Percentiles rank a stretch among this genome's conserved stretches.
Conservation (phyloP, 2,888 invertebrate genomes). For the Thysanoteuthis rhombus region DNA sequence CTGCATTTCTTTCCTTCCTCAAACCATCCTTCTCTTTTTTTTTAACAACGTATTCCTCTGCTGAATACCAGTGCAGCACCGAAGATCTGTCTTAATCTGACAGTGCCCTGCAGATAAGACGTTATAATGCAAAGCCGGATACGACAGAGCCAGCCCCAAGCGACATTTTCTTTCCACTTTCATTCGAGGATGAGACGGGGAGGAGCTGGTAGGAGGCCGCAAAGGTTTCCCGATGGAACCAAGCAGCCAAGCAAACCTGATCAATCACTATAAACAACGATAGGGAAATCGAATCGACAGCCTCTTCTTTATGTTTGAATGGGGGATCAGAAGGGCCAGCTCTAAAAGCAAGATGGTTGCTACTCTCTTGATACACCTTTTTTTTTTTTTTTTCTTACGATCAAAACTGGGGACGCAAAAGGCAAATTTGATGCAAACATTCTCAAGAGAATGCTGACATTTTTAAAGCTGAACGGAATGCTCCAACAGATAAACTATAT, state of each 20-base stretch:
- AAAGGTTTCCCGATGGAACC: not conserved
- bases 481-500: no score
- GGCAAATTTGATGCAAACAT: not conserved
- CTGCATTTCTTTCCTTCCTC: not conserved
- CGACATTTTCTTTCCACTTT: not conserved
- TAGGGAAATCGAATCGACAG: not conserved
- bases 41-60: not conserved
- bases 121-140: not conserved
- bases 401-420: not conserved
- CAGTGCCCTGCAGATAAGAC: slow-evolving; percentile 12
- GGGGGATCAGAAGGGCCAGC: not conserved
- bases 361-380: not conserved
- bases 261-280: not conserved
- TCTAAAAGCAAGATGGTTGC: not conserved
- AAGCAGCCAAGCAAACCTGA: not conserved
- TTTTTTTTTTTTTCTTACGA: not conserved
- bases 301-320: not conserved
- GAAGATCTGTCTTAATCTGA: not conserved
- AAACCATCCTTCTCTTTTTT: not conserved
- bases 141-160: not conserved
- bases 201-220: not conserved
- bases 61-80: not conserved
- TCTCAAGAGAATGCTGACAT: not conserved
- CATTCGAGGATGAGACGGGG: not conserved
- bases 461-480: not conserved